Conservation (phyloP, 1,140 invertebrate species). For the Mya arenaria region DNA sequence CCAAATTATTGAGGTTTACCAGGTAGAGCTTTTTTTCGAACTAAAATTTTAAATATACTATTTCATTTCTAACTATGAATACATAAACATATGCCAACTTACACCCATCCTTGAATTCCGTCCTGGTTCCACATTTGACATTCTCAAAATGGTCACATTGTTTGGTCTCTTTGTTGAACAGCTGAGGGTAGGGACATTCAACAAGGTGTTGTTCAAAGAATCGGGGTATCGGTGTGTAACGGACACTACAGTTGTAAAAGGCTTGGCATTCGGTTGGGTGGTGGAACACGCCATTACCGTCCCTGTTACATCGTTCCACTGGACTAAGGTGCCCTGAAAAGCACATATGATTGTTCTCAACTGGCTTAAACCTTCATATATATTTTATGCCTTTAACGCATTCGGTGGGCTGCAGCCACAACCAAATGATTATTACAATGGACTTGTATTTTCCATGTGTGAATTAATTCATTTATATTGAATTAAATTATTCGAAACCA, state of each 20-base stretch:
- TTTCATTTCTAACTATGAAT: too few species aligned
- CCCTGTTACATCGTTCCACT: slow-evolving; percentile 33
- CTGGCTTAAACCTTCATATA: too few species aligned
- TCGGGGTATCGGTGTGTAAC: slow-evolving; percentile 33
- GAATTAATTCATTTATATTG: too few species aligned
- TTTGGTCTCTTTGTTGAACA: slow-evolving; percentile 54
- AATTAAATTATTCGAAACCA: too few species aligned
- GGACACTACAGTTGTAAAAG: slow-evolving; percentile 63
- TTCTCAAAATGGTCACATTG: slow-evolving; percentile 55
- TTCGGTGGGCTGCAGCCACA: too few species aligned
- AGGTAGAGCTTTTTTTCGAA: too few species aligned
- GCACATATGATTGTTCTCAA: too few species aligned
- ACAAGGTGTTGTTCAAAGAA: slow-evolving; percentile 59
- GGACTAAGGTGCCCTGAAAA: slow-evolving; percentile 33
- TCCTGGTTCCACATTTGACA: slow-evolving; percentile 61
- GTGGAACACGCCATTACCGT: slow-evolving; percentile 35
- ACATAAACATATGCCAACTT: slow-evolving; percentile 27
- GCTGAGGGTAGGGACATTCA: slow-evolving; percentile 66
- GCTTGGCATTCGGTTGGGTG: slow-evolving; percentile 63
- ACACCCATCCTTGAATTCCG: slow-evolving; percentile 58
- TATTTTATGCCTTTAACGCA: too few species aligned
- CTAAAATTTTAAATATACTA: too few species aligned
- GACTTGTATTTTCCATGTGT: too few species aligned
- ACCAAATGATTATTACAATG: too few species aligned
- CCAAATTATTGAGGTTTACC: too few species aligned